phyloP scores from a whole-genome alignment of 2,888 invertebrate species.

The Zele albiditarsus region DNA sequence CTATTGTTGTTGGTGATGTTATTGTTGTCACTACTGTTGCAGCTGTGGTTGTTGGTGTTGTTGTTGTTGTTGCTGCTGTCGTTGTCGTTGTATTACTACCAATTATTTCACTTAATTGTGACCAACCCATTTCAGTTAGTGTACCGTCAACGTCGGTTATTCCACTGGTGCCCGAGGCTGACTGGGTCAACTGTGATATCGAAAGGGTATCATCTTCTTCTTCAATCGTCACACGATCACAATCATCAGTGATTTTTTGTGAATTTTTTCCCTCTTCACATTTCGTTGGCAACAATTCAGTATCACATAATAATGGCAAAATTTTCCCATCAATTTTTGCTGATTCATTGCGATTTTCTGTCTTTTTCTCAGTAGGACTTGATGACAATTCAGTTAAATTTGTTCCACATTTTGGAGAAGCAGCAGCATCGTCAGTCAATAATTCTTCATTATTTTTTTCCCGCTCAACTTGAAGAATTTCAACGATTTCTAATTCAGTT shows the following conservation, averaged over 20 bases:
- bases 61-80: too few relatives aligned
- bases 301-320: background rate
- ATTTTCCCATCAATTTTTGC: background rate
- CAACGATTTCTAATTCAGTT: conserved; percentile 63
- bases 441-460: conserved; percentile 52
- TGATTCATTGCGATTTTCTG: conserved; percentile 3
- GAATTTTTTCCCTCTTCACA: conserved; percentile 17
- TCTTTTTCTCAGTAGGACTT: background rate
- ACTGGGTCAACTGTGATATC: conserved; percentile 58
- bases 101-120: conserved; percentile 40
- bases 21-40: too few relatives aligned
- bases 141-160: conserved; percentile 55
- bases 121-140: conserved; percentile 35
- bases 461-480: conserved; percentile 65
- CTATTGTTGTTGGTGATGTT: too few relatives aligned
- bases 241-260: conserved; percentile 21
- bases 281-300: conserved; percentile 15
- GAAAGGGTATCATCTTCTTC: conserved; percentile 53
- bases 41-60: background rate
- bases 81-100: conserved; percentile 23
- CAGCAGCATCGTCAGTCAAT: background rate
- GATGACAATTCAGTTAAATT: background rate
- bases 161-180: conserved; percentile 58
- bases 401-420: background rate
- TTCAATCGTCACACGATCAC: conserved; percentile 51